Conservation (phyloP, 2,888 invertebrate species). For the Caenorhabditis sulstoni region DNA sequence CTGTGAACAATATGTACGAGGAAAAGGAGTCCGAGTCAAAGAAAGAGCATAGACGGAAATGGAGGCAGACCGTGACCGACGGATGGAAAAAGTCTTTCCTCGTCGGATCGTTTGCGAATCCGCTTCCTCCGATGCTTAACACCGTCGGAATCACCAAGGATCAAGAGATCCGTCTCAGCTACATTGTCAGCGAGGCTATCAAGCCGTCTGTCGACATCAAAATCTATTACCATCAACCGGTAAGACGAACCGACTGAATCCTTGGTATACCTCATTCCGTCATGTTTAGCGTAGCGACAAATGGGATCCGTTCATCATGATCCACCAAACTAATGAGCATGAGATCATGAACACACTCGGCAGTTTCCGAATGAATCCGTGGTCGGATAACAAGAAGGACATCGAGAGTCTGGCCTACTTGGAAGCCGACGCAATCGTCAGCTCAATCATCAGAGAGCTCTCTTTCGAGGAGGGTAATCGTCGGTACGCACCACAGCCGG, state of each 20-base stretch:
- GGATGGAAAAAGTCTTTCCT: no score
- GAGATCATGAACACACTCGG: conserved; percentile 13
- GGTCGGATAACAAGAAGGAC: background rate
- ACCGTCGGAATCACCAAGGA: no score
- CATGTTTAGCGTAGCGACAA: background rate
- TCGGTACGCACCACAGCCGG: background rate
- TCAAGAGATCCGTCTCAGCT: no score
- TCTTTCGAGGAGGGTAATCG: background rate
- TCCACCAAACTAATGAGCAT: conserved; percentile 25
- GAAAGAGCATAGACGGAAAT: no score
- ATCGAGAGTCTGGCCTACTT: background rate
- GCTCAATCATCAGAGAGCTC: background rate
- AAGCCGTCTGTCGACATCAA: background rate
- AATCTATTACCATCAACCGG: background rate
- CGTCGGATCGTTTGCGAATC: no score
- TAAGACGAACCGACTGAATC: background rate
- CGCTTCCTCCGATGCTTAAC: no score
- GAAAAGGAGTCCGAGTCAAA: no score
- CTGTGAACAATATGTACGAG: no score
- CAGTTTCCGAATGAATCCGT: conserved; percentile 5
- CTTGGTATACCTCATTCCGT: background rate
- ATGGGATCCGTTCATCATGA: conserved; percentile 1
- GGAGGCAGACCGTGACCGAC: no score
- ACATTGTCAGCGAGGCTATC: background rate
- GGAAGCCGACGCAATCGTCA: background rate